Evolutionary conservation across 2,888 invertebrate species (phyloP).

Genomic region (Volucella zonaria): DNA sequence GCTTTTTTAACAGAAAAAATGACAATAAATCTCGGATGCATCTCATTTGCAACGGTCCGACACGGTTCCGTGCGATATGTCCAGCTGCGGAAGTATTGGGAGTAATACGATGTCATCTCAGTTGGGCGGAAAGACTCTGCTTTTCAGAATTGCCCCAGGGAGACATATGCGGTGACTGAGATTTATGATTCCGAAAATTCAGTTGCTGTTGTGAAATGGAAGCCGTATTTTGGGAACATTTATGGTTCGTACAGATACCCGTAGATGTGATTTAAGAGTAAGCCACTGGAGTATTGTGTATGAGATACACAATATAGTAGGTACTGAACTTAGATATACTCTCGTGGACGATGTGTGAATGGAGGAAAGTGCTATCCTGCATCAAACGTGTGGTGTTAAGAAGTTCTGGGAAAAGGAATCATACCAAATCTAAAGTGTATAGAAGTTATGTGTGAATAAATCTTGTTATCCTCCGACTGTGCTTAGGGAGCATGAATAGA

Average conservation of each 20-base stretch:
- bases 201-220: constrained; percentile 8
- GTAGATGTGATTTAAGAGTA: constrained; percentile 12
- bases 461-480: too few species aligned
- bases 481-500: too few species aligned
- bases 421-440: too few species aligned
- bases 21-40: constrained; percentile 35
- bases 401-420: too few species aligned
- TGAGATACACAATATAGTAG: background rate
- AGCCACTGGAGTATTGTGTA: constrained; percentile 10
- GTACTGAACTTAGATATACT: too few species aligned
- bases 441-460: too few species aligned
- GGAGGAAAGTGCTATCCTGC: too few species aligned
- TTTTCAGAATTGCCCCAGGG: constrained; percentile 17
- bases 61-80: constrained; percentile 19
- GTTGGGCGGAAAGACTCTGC: constrained; percentile 2
- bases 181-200: constrained; percentile 30
- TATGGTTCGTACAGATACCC: background rate
- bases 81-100: background rate
- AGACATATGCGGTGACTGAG: constrained; percentile 27
- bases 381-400: too few species aligned
- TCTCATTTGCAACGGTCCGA: constrained; percentile 13
- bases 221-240: background rate
- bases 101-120: constrained; percentile 45
- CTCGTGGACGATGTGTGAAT: too few species aligned
- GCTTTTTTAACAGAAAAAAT: background rate